Evolutionary conservation across 2,113 vertebrate species (phyloP), one percentile per base, ranked within the genome.

Genomic region (Hyla sarda): DNA sequence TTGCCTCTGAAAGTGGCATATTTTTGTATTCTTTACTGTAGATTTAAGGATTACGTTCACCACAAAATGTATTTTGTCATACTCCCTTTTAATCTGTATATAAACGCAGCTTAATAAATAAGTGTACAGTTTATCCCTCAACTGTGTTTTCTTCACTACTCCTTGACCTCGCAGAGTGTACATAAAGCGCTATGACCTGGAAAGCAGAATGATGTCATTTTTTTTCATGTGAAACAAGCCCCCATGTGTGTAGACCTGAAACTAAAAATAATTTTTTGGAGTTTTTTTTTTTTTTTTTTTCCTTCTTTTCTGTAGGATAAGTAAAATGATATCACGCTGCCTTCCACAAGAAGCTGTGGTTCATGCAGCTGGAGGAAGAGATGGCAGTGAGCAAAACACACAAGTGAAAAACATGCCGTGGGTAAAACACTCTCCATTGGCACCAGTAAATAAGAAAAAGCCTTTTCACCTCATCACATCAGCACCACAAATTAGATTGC

Each of bases 61-160:
- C 77, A 60, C 85, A 86, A 86, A 86, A 86, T 86, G 85, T 86
- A 86, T 86, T 86, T 86, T 86, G 85, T 86, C 85, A 86, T 86
- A 86, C 67, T 86, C 85, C 85, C 85, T 86, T 82, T 86, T 82
- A 82, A 86, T 86, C 85, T 86, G 85, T 86, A 86, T 86, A 86
- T 86, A 86, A 86, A 81, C 69, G 85, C 85, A 72, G 85, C 85
- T 86, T 86, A 86, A 86, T 86, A 86, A 86, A 86, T 82, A 86
- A 86, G 85, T 86, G 85, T 86, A 86, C 85, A 86, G 85, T 82
- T 86, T 86, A 82, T 60, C 79, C 85, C 67, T 67, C 67, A 86
- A 81, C 67, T 82, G 85, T 86, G 85, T 86, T 86, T 86, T 86
- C 77, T 86, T 86, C 85, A 86, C 85, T 86, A 81, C 85, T 74